Evolutionary conservation across 2,888 invertebrate species (phyloP), one percentile per base, ranked within the genome.

Genomic region (Sericinus montela): DNA sequence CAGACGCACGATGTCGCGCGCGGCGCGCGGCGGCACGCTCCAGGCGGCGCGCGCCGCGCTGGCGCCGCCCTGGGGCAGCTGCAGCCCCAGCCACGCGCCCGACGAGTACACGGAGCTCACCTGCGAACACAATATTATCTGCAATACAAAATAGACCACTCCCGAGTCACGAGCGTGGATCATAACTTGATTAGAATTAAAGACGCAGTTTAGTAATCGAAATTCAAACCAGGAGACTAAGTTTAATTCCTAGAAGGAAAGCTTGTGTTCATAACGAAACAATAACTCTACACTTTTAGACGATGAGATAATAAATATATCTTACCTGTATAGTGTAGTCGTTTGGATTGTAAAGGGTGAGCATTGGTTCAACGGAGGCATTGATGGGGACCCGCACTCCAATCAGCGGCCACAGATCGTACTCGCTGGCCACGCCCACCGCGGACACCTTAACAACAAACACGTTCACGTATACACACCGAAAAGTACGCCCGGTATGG

Each of bases 311-410:
- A n/a, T n/a, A n/a, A n/a, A n/a, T n/a, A n/a, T n/a, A n/a, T n/a
- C n/a, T 32, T 80, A 96, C 95, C 92, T 97, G 97, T 79, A 98
- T 91, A 51, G 95, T 91, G 66, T 93, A 92, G 64, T 93, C 91
- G 76, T 97, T 95, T 59, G 99, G 99, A 92, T 99, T 99, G 90
- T 98, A 95, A 90, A 99, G 92, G 66, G 94, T 93, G 73, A 99
- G 95, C 73, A 95, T 90, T 52, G 97, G 96, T 67, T 95, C 93
- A 72, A 97, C 94, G 56, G 95, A 94, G 61, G 96, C 95, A 90
- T 99, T 98, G 69, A 95, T 90, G 54, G 99, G 98, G 73, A 98
- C 93, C 74, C 94, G 94, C 57, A 97, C 93, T 54, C 96, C 97
- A 54, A 97, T 92, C 73, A 98, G 92, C 47, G 99, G 98, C 80